Evolutionary conservation across 30 jellyfish, hydroid and myxozoan genomes (phyloP), one percentile per base, ranked within the genome.

Genomic region (Haliclystus octoradiatus): DNA sequence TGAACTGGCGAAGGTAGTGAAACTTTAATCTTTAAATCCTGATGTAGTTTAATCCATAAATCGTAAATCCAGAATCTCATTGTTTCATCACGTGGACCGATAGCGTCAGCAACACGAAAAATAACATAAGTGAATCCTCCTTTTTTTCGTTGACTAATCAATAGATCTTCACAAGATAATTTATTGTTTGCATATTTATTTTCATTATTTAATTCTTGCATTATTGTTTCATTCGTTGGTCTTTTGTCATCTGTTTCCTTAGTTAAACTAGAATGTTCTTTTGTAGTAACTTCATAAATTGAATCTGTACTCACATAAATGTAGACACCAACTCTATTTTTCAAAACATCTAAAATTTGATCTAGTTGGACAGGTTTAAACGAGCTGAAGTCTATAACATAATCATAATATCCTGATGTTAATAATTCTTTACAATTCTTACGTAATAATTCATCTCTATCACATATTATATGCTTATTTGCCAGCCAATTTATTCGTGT

Each of bases 61-160:
- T 89, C 94, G 74, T 89, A 89, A 15, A 77, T 66, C 98, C 98
- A 89, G 27, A 93, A 84, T 27, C 98, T 62, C 76, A 65, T 66
- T 14, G 95, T 81, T 57, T 87, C 70, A 66, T 89, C 98, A 13
- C 95, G 92, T 46, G 79, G 84, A 29, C 98, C 98, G 9, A 89
- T 71, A 9, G 95, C 98, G 49, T 82, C 94, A 19, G 98, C 93
- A 60, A 89, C 60, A 27, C 98, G 84, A 26, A 89, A 65, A 2
- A 89, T 89, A 26, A 89, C 94, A 52, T 76, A 89, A 13, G 98
- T 93, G 49, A 89, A 89, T 5, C 98, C 98, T 28, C 84, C 84
- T 35, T 81, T 29, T 50, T 72, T 52, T 19, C 98, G 76, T 66
- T 89, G 98, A 28, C 35, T 80, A 25, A 14, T 47, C 76, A 89